phyloP scores from a whole-genome alignment of 2,888 invertebrate species.

The Dryobota labecula region DNA sequence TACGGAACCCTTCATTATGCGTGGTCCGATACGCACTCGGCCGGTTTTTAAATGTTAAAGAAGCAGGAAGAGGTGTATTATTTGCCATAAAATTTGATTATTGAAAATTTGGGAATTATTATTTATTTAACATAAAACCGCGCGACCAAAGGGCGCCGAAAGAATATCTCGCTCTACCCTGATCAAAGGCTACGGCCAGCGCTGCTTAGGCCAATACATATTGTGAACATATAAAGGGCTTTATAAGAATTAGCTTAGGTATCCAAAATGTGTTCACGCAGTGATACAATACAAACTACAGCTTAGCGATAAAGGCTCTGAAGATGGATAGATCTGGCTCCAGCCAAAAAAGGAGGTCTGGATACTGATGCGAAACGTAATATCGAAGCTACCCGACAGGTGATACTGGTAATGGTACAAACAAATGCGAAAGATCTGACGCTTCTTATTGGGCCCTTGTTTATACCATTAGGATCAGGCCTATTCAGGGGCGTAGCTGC shows the following conservation, averaged over 20 bases:
- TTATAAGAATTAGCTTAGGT: neutral
- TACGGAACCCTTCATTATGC: too few relatives aligned
- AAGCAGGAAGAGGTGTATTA: too few relatives aligned
- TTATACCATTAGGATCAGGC: neutral
- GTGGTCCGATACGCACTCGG: too few relatives aligned
- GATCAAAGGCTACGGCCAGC: too few relatives aligned
- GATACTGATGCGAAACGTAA: neutral
- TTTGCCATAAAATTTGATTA: too few relatives aligned
- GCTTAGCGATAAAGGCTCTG: neutral
- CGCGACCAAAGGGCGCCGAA: too few relatives aligned
- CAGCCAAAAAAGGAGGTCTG: neutral
- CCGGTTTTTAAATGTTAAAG: too few relatives aligned
- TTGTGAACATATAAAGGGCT: neutral
- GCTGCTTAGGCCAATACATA: neutral
- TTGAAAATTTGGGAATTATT: too few relatives aligned
- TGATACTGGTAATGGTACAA: neutral
- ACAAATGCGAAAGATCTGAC: neutral
- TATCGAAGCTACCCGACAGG: neutral
- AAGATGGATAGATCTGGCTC: slow-evolving; percentile 6
- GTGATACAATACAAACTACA: neutral
- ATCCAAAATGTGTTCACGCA: neutral
- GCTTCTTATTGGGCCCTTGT: neutral
- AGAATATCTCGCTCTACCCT: too few relatives aligned
- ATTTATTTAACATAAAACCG: too few relatives aligned
- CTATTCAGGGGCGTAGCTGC: too few relatives aligned